A percentile compares a stretch with the other conserved stretches of the same genome.
phyloP scores from a whole-genome alignment of 1,140 invertebrate species.

The Prorops nasuta region DNA sequence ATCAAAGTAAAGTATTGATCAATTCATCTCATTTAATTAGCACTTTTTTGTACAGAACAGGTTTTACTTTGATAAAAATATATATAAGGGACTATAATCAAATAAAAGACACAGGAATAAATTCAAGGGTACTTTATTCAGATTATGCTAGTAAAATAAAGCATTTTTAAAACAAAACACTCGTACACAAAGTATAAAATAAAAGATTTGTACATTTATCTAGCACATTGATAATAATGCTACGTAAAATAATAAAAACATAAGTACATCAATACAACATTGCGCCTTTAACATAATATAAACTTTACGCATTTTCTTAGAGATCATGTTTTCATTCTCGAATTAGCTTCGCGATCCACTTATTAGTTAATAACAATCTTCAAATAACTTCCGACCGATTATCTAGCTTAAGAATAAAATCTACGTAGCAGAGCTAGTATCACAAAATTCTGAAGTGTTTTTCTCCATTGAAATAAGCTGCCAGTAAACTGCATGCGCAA shows the following conservation, averaged over 20 bases:
- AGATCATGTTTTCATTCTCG: conserved; percentile 4
- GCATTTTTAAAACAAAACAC: conserved; percentile 58
- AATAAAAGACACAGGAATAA: no score
- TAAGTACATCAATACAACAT: conserved; percentile 29
- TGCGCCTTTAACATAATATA: conserved; percentile 42
- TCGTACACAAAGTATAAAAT: conserved; percentile 46
- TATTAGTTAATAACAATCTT: conserved; percentile 12
- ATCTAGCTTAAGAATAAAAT: conserved; percentile 12
- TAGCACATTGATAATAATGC: conserved; percentile 28
- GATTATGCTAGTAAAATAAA: no score
- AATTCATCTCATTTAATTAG: no score
- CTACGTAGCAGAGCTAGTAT: conserved; percentile 48
- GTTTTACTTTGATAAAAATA: no score
- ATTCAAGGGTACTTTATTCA: no score
- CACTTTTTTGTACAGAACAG: no score
- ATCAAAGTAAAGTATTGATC: no score
- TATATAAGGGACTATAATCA: no score
- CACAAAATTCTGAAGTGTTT: conserved; percentile 42
- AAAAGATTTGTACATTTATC: conserved; percentile 39
- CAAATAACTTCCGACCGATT: no score
- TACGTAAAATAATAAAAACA: conserved; percentile 32
- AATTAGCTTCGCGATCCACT: conserved; percentile 14
- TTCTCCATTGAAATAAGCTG: conserved; percentile 12
- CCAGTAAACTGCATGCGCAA: background rate
- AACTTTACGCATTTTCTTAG: conserved; percentile 25